Evolutionary conservation across 2,113 vertebrate genomes (phyloP).

Genomic region (Castor canadensis): DNA sequence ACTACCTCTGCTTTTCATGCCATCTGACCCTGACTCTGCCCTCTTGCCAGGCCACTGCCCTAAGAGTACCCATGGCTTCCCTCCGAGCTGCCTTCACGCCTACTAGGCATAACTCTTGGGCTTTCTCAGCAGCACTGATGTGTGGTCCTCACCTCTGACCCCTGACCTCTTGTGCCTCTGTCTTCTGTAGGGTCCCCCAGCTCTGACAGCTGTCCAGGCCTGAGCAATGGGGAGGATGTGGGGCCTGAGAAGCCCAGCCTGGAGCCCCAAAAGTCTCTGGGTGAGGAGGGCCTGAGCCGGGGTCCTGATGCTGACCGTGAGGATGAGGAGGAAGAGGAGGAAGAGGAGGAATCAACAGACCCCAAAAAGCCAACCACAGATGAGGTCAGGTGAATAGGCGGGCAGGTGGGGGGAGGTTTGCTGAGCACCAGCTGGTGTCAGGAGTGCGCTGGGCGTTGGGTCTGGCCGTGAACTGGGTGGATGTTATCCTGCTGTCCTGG

Average conservation of each 20-base stretch:
- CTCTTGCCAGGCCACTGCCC: not conserved
- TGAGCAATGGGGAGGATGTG: constrained; percentile 90
- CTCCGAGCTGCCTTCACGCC: not conserved
- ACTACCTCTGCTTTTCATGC: not conserved
- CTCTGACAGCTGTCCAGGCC: constrained; percentile 79
- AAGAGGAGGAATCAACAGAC: constrained; percentile 88
- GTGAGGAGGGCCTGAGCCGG: constrained; percentile 69
- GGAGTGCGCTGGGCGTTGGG: not conserved
- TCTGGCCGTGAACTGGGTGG: not conserved
- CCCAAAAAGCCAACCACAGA: constrained; percentile 90
- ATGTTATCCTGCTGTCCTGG: not conserved
- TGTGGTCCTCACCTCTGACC: not conserved
- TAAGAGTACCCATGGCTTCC: not conserved
- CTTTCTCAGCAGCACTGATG: not conserved
- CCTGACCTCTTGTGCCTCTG: not conserved
- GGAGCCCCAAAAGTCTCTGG: constrained; percentile 89
- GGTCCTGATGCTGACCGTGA: constrained; percentile 83
- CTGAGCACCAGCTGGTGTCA: not conserved
- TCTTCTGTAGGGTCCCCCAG: constrained; percentile 83
- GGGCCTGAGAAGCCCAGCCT: constrained; percentile 85
- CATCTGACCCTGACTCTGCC: not conserved
- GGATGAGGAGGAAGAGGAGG: constrained; percentile 92
- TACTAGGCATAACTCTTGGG: too few species aligned
- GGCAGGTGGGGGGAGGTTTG: not conserved
- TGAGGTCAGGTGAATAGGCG: constrained; percentile 83